Evolutionary conservation across 2,888 invertebrate genomes (phyloP).

Genomic region (Chloromyia formosa): DNA sequence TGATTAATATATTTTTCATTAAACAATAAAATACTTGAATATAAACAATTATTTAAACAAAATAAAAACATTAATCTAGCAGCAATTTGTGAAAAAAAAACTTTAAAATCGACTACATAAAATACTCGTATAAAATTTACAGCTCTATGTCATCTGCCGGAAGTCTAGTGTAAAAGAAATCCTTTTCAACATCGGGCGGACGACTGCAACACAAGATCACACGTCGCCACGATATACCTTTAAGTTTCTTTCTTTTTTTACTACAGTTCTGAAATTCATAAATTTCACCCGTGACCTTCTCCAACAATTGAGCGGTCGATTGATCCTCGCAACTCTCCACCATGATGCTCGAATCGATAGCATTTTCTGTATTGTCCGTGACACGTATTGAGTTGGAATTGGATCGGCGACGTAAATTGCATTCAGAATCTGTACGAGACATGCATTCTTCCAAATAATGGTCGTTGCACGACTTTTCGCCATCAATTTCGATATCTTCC

Average conservation of each 20-base stretch:
- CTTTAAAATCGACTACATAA: not conserved
- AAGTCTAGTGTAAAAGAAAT: constrained; percentile 14
- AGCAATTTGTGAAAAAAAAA: not conserved
- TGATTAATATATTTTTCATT: not conserved
- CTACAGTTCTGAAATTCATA: not conserved
- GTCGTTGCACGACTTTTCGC: not conserved
- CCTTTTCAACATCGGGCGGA: not conserved
- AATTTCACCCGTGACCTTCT: too few relatives aligned
- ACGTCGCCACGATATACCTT: not conserved
- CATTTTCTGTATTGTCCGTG: not conserved
- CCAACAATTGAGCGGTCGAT: not conserved
- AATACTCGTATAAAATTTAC: not conserved
- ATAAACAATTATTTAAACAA: constrained; percentile 1
- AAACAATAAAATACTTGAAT: not conserved
- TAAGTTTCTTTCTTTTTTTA: not conserved
- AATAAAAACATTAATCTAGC: not conserved
- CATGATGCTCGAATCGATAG: not conserved
- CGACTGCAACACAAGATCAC: constrained; percentile 16
- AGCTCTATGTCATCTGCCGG: not conserved
- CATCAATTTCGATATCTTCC: not conserved
- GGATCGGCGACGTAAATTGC: constrained; percentile 1
- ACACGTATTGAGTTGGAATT: constrained; percentile 13
- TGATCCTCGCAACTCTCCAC: not conserved
- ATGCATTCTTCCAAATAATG: not conserved
- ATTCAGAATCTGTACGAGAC: not conserved